A percentile compares a stretch with the other conserved stretches of the same genome.
These are phyloP conservation scores for Aythya baeri DNA, from an alignment of 2,113 vertebrate genomes.

Conservation along the genomic window DNA sequence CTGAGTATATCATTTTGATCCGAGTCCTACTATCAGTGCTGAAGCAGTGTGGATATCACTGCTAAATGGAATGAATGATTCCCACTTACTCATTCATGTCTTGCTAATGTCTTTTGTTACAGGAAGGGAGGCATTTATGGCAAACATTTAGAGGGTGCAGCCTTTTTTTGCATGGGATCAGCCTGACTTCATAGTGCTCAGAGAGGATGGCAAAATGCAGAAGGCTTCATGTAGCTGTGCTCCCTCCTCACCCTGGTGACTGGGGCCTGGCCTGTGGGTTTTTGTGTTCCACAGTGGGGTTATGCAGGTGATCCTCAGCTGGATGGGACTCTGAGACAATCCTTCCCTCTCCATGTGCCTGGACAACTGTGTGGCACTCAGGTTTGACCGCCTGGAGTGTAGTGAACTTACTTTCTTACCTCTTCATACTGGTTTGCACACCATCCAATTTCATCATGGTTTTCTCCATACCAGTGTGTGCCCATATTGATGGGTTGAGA, in stretches of 20 bases:
- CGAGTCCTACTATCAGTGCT: rapidly evolving
- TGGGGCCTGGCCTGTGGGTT: not conserved
- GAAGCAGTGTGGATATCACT: not conserved
- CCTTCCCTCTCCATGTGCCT: not conserved
- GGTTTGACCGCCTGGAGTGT: not conserved
- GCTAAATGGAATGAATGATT: not conserved
- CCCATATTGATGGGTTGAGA: rapidly evolving
- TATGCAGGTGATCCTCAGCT: not conserved
- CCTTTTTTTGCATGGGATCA: not conserved
- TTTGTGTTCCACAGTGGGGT: not conserved
- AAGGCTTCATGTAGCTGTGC: not conserved
- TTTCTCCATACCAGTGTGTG: not conserved
- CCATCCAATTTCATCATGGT: rapidly evolving
- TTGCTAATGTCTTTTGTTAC: not conserved
- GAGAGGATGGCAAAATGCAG: not conserved
- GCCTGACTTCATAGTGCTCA: not conserved
- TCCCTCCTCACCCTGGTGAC: not conserved
- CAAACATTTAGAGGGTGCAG: not conserved
- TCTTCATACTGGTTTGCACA: not conserved
- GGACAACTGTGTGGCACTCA: not conserved
- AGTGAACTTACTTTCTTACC: not conserved
- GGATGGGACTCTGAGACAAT: not conserved
- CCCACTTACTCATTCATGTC: not conserved
- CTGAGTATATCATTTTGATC: not conserved
- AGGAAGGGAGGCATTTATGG: not conserved